Evolutionary conservation across 2,797 vertebrate genomes (phyloP).

Genomic region (Pseudochromis fuscus): DNA sequence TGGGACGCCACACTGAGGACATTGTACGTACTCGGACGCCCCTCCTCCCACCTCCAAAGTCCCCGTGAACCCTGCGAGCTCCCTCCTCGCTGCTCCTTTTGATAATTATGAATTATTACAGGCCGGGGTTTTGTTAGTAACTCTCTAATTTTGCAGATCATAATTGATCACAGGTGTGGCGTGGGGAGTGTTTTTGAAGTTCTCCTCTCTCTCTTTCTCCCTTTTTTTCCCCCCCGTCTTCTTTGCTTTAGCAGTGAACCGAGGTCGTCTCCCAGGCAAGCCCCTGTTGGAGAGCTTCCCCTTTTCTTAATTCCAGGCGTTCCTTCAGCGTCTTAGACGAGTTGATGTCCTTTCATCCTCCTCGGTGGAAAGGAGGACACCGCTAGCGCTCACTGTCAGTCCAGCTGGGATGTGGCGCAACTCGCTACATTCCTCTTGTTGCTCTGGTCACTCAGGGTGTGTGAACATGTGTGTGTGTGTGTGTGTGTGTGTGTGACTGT

Average conservation of each 20-base stretch:
- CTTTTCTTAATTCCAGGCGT: slow-evolving; percentile 81
- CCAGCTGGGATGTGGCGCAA: slow-evolving; percentile 85
- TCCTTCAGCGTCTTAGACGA: slow-evolving; percentile 77
- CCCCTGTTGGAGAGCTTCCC: slow-evolving; percentile 80
- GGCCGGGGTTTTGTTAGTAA: slow-evolving; percentile 76
- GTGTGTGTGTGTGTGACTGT: slow-evolving; percentile 51
- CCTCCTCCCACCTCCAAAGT: slow-evolving; percentile 44
- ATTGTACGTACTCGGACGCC: slow-evolving; percentile 16
- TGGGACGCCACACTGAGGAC: slow-evolving; percentile 61
- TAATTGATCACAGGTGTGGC: slow-evolving; percentile 84
- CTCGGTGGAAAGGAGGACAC: slow-evolving; percentile 80
- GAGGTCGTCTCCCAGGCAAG: slow-evolving; percentile 78
- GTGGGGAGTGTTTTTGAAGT: slow-evolving; percentile 75
- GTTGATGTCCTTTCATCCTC: slow-evolving; percentile 83
- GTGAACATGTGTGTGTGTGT: slow-evolving; percentile 56
- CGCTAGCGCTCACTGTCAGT: slow-evolving; percentile 78
- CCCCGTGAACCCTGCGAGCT: slow-evolving; percentile 67
- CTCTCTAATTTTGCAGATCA: slow-evolving; percentile 81
- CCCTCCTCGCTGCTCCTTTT: slow-evolving; percentile 69
- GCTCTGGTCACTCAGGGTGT: slow-evolving; percentile 82
- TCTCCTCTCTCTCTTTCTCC: slow-evolving; percentile 27
- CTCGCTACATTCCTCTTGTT: slow-evolving; percentile 82
- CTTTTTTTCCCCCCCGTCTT: slow-evolving; percentile 39
- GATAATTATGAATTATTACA: slow-evolving; percentile 84
- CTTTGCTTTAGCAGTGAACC: slow-evolving; percentile 76